Conservation (phyloP, 2,888 invertebrate genomes). For the Ligdia adustata region DNA sequence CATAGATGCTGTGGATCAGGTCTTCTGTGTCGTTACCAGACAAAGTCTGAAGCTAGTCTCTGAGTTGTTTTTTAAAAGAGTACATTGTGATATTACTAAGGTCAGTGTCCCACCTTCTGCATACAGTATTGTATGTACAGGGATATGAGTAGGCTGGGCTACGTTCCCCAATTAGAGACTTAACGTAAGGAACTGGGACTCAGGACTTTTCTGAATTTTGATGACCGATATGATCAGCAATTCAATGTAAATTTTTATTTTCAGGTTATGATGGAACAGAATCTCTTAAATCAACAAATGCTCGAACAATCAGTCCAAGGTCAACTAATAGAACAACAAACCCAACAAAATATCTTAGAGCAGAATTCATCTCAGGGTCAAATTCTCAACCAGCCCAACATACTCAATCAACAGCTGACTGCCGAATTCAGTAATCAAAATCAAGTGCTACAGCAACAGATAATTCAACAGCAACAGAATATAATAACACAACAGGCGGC, state of each 20-base stretch:
- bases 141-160: too few relatives aligned
- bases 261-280: conserved; percentile 76
- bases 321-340: conserved; percentile 68
- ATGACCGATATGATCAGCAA: too few relatives aligned
- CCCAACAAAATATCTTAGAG: conserved; percentile 59
- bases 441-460: conserved; percentile 81
- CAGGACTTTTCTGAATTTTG: too few relatives aligned
- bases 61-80: too few relatives aligned
- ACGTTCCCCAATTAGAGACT: too few relatives aligned
- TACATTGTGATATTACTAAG: too few relatives aligned
- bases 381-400: conserved; percentile 50
- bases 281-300: conserved; percentile 75
- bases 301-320: conserved; percentile 69
- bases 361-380: conserved; percentile 58
- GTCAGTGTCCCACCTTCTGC: too few relatives aligned
- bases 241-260: conserved; percentile 8
- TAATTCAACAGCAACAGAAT: conserved; percentile 77
- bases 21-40: too few relatives aligned
- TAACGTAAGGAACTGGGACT: too few relatives aligned
- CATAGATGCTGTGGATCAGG: too few relatives aligned
- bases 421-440: conserved; percentile 74
- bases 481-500: conserved; percentile 76
- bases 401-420: conserved; percentile 66
- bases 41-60: too few relatives aligned
- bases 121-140: too few relatives aligned